Conservation (phyloP, 92 coral and sea anemone species). For the Porites cylindrica region DNA sequence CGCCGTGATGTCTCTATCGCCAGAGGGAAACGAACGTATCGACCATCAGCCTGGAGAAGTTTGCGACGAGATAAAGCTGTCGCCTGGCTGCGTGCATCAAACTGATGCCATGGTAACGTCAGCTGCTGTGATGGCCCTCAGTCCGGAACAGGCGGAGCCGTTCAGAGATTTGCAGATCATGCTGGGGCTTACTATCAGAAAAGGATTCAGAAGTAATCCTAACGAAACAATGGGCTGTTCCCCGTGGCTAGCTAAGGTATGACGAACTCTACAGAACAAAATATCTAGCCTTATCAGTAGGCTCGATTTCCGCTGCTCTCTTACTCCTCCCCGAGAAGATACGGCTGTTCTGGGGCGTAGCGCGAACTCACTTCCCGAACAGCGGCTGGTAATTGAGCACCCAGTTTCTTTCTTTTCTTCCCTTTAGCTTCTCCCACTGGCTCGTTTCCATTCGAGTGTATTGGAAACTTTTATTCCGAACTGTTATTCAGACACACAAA, state of each 20-base stretch:
- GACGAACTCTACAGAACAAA: not conserved
- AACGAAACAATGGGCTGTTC: slow-evolving; percentile 43
- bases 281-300: too few species aligned
- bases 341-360: too few species aligned
- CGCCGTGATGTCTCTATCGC: slow-evolving; percentile 65
- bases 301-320: too few species aligned
- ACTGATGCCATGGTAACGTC: slow-evolving; percentile 94
- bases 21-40: slow-evolving; percentile 68
- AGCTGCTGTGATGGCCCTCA: slow-evolving; percentile 73
- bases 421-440: too few species aligned
- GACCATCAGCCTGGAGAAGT: slow-evolving; percentile 66
- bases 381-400: too few species aligned
- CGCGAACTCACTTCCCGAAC: too few species aligned
- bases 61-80: slow-evolving; percentile 39
- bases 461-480: too few species aligned
- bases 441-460: too few species aligned
- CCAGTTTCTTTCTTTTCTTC: too few species aligned
- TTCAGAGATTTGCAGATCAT: slow-evolving; percentile 89
- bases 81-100: slow-evolving; percentile 60
- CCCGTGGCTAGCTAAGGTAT: not conserved
- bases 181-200: slow-evolving; percentile 73
- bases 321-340: too few species aligned
- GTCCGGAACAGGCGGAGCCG: slow-evolving; percentile 74
- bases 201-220: slow-evolving; percentile 53
- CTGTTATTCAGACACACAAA: too few species aligned